A percentile compares a stretch with the other conserved stretches of the same genome.
Conservation (phyloP, 2,113 vertebrate genomes). For the Hiodon alosoides region DNA sequence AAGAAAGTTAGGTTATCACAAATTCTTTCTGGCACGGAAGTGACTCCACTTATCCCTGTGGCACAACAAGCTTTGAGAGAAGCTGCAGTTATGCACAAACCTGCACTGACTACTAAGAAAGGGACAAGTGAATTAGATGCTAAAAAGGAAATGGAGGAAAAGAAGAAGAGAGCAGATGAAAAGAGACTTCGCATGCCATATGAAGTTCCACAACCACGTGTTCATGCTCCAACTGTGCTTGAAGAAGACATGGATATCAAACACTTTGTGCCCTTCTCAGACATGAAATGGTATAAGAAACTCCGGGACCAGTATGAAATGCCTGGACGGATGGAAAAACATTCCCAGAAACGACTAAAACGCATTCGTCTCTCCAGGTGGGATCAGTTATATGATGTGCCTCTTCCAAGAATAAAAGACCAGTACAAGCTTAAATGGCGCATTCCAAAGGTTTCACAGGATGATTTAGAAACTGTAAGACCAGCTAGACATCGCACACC, state of each 20-base stretch:
- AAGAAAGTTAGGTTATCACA: constrained; percentile 89
- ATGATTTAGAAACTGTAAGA: constrained; percentile 91
- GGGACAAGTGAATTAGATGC: constrained; percentile 84
- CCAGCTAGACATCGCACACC: constrained; percentile 79
- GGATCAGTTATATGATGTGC: constrained; percentile 96
- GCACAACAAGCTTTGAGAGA: constrained; percentile 89
- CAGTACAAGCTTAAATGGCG: constrained; percentile 90
- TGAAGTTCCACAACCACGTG: constrained; percentile 77
- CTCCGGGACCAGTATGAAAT: constrained; percentile 93
- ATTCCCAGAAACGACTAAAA: constrained; percentile 84
- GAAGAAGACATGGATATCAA: constrained; percentile 89
- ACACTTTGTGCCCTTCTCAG: constrained; percentile 87
- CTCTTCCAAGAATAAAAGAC: constrained; percentile 85
- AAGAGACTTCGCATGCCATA: constrained; percentile 91
- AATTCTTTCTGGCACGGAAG: constrained; percentile 78
- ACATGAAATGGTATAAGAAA: constrained; percentile 98
- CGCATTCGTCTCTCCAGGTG: constrained; percentile 95
- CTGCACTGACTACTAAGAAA: constrained; percentile 77
- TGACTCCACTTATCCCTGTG: constrained; percentile 73
- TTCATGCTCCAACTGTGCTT: constrained; percentile 58
- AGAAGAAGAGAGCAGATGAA: constrained; percentile 77
- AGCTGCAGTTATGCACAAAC: constrained; percentile 87
- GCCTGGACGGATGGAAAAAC: constrained; percentile 87
- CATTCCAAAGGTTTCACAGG: constrained; percentile 80
- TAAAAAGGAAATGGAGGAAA: constrained; percentile 74